Evolutionary conservation across 1,140 invertebrate species (phyloP).

Genomic region (Bombus cullumanus): DNA sequence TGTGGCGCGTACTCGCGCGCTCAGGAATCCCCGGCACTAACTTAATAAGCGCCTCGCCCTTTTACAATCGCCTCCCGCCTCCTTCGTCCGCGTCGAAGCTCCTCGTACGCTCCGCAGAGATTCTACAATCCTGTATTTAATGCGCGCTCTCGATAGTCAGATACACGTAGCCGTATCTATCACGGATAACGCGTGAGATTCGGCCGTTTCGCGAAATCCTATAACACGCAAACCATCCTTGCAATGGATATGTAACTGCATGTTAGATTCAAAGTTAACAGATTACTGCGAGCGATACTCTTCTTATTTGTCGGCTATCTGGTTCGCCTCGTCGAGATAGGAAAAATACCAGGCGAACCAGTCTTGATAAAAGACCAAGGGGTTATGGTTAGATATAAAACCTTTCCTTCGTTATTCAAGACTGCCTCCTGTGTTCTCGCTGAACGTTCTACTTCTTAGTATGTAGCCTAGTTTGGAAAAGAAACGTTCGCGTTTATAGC

Average conservation of each 20-base stretch:
- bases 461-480: no score
- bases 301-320: constrained; percentile 6
- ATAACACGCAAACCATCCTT: constrained; percentile 9
- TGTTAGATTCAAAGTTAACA: constrained; percentile 35
- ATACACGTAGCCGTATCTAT: constrained; percentile 35
- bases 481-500: no score
- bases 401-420: no score
- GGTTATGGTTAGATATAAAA: background rate
- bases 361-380: background rate
- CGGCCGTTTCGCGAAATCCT: constrained; percentile 38
- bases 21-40: constrained; percentile 74
- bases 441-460: no score
- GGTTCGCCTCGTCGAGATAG: background rate
- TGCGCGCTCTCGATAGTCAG: constrained; percentile 40
- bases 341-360: background rate
- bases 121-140: constrained; percentile 57
- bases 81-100: background rate
- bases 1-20: constrained; percentile 57
- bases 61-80: constrained; percentile 47
- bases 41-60: constrained; percentile 77
- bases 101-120: background rate
- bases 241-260: constrained; percentile 36
- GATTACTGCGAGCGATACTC: constrained; percentile 26
- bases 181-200: constrained; percentile 49
- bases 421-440: no score